phyloP scores from a whole-genome alignment of 2,113 vertebrate genomes.

The Pterocles burchelli region DNA sequence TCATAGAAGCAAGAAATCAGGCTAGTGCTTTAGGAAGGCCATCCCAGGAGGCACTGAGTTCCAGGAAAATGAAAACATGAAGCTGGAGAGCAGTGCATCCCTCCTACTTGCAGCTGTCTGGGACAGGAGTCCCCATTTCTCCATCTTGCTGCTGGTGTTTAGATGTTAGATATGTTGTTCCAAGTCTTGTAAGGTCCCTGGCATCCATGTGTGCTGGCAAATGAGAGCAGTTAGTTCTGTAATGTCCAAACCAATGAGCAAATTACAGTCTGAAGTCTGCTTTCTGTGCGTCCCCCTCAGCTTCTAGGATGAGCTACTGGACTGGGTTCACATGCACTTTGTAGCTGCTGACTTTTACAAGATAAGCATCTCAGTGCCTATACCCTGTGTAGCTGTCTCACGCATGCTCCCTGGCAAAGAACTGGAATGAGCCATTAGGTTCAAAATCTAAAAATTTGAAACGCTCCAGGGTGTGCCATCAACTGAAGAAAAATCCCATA shows the following conservation, averaged over 20 bases:
- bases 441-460: background rate
- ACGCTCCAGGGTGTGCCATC: background rate
- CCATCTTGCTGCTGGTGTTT: background rate
- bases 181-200: accelerated
- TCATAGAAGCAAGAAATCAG: background rate
- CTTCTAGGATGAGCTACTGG: background rate
- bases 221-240: background rate
- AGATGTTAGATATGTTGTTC: background rate
- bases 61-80: background rate
- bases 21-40: background rate
- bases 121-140: background rate
- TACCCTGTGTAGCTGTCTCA: background rate
- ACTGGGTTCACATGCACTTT: background rate
- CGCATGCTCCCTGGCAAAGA: background rate
- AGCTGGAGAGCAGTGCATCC: background rate
- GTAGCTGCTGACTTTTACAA: background rate
- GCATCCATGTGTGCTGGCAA: background rate
- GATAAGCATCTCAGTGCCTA: background rate
- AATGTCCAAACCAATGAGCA: background rate
- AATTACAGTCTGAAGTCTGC: background rate
- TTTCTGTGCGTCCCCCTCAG: background rate
- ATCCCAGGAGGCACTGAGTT: background rate
- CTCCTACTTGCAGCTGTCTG: background rate
- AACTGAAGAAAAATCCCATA: background rate
- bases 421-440: background rate